Conservation (phyloP, 2,797 vertebrate genomes). For the Sebastes variabilis region DNA sequence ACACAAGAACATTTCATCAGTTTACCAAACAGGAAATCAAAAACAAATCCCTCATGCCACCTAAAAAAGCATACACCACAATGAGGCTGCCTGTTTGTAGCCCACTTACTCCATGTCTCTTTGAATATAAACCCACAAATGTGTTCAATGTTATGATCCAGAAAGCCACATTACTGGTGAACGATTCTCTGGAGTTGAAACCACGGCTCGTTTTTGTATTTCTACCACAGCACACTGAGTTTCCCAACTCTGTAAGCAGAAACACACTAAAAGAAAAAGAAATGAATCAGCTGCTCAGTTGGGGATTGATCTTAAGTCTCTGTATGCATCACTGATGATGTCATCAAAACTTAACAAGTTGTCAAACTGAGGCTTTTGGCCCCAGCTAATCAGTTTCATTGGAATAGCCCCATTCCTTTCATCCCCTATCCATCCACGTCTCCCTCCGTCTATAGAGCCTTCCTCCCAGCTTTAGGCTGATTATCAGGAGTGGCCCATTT, state of each 20-base stretch:
- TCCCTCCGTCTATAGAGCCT: slow-evolving; percentile 29
- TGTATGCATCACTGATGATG: neutral
- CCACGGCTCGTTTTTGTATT: neutral
- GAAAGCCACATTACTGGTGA: neutral
- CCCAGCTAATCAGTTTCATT: slow-evolving; percentile 55
- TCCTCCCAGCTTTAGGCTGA: slow-evolving; percentile 62
- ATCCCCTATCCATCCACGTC: slow-evolving; percentile 35
- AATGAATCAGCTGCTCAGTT: neutral
- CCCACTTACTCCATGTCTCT: neutral
- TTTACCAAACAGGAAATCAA: neutral
- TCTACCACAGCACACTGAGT: neutral
- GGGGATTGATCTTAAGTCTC: neutral
- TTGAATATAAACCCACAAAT: neutral
- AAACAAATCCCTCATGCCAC: neutral
- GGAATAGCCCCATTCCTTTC: slow-evolving; percentile 52
- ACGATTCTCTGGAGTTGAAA: neutral
- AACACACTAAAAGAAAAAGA: neutral
- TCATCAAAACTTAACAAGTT: slow-evolving; percentile 32
- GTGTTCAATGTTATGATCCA: neutral
- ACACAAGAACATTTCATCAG: neutral
- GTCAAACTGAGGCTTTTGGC: slow-evolving; percentile 29
- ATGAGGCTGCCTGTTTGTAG: neutral
- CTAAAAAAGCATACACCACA: neutral
- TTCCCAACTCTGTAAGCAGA: neutral
- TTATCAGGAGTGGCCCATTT: slow-evolving; percentile 79